These are phyloP conservation scores for Musca domestica DNA, from an alignment of 1,140 invertebrate genomes.

Conservation along the genomic window DNA sequence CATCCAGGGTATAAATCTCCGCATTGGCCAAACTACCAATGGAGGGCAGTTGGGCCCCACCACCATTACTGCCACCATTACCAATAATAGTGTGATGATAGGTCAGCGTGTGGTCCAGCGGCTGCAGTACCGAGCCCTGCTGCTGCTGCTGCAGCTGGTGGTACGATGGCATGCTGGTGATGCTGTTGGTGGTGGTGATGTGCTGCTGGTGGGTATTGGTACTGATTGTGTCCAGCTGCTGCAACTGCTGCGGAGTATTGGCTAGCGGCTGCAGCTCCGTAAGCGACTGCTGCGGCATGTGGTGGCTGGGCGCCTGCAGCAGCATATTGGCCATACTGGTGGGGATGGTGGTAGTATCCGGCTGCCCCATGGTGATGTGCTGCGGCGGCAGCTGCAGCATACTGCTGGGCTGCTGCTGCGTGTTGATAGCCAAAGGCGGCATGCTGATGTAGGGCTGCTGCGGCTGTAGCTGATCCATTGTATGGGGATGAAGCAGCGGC, in stretches of 20 bases:
- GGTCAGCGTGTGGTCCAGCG: conserved; percentile 52
- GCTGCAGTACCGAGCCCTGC: conserved; percentile 30
- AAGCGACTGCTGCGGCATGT: conserved; percentile 35
- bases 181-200: conserved; percentile 41
- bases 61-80: conserved; percentile 44
- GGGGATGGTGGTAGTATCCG: conserved; percentile 30
- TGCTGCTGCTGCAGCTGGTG: conserved; percentile 43
- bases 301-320: conserved; percentile 35
- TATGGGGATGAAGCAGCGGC: conserved; percentile 35
- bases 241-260: conserved; percentile 30
- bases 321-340: conserved; percentile 35
- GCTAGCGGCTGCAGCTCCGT: conserved; percentile 51
- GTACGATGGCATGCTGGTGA: conserved; percentile 41
- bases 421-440: conserved; percentile 52
- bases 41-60: not conserved
- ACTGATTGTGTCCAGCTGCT: conserved; percentile 37
- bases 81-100: conserved; percentile 55
- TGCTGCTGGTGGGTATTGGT: conserved; percentile 37
- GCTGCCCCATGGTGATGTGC: conserved; percentile 29
- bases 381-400: conserved; percentile 41
- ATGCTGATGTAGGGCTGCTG: conserved; percentile 51
- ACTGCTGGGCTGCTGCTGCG: conserved; percentile 38
- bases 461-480: conserved; percentile 42
- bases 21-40: not conserved
- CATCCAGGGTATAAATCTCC: not conserved